A percentile compares a stretch with the other conserved stretches of the same genome.
phyloP scores from a whole-genome alignment of 2,888 invertebrate genomes.

The Sericinus montela region DNA sequence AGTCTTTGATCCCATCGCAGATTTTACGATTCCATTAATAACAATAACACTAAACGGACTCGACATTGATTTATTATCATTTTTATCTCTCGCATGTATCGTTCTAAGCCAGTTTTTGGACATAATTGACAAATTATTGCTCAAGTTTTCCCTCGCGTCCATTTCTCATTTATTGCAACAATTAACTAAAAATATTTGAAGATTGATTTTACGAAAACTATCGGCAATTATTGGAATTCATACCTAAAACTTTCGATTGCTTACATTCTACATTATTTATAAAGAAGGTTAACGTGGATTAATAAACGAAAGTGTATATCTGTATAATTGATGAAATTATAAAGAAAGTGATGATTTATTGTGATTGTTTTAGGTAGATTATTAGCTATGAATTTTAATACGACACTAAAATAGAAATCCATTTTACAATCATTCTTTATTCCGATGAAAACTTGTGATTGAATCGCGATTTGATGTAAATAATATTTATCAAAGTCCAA shows the following conservation, averaged over 20 bases:
- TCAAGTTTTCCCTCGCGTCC: neutral
- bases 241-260: constrained; percentile 4
- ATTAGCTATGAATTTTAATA: too few species aligned
- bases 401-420: neutral
- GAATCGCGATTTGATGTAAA: too few species aligned
- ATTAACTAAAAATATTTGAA: constrained; percentile 5
- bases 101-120: neutral
- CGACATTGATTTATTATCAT: constrained; percentile 17
- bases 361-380: neutral
- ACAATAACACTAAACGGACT: constrained; percentile 15
- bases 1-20: constrained; percentile 10
- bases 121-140: constrained; percentile 3
- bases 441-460: too few species aligned
- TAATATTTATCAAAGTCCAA: neutral
- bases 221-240: neutral
- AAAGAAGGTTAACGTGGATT: constrained; percentile 9
- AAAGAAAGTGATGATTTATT: constrained; percentile 3
- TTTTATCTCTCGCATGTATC: neutral
- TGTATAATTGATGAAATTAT: constrained; percentile 7
- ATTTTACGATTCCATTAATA: constrained; percentile 21
- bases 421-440: neutral
- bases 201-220: constrained; percentile 5
- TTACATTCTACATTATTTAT: constrained; percentile 2
- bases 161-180: constrained; percentile 8
- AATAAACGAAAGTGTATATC: neutral